Evolutionary conservation across 1,140 invertebrate species (phyloP).

Genomic region (Macrobrachium rosenbergii): DNA sequence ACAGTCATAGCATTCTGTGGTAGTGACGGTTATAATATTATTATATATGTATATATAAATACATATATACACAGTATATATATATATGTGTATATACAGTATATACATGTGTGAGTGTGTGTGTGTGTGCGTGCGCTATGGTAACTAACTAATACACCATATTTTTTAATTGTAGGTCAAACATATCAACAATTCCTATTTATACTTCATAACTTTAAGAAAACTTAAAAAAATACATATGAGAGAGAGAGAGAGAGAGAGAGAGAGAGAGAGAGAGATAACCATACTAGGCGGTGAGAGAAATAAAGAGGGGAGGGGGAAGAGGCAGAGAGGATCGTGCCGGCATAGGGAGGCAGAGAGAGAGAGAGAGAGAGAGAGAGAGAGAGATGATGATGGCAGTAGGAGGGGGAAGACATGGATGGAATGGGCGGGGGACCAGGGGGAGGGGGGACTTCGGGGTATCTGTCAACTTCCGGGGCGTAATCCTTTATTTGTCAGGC

Average conservation of each 20-base stretch:
- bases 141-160: too few relatives aligned
- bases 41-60: too few relatives aligned
- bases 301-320: neutral
- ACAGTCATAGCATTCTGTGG: too few relatives aligned
- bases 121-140: too few relatives aligned
- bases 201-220: too few relatives aligned
- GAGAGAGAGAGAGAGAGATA: neutral
- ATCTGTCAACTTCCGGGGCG: conserved; percentile 45
- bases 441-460: neutral
- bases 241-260: neutral
- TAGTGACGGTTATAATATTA: too few relatives aligned
- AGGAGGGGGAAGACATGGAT: neutral
- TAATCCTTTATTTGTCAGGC: conserved; percentile 54
- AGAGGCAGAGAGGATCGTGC: neutral
- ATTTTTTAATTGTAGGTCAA: too few relatives aligned
- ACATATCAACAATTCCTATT: too few relatives aligned
- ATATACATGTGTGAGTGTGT: too few relatives aligned
- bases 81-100: too few relatives aligned
- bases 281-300: neutral
- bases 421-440: neutral
- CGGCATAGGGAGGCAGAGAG: neutral
- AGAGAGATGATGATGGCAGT: neutral
- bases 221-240: too few relatives aligned
- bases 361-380: neutral
- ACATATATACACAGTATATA: too few relatives aligned